Evolutionary conservation across 1,140 invertebrate genomes (phyloP), one percentile per base, ranked within the genome.

Genomic region (Conus betulinus): DNA sequence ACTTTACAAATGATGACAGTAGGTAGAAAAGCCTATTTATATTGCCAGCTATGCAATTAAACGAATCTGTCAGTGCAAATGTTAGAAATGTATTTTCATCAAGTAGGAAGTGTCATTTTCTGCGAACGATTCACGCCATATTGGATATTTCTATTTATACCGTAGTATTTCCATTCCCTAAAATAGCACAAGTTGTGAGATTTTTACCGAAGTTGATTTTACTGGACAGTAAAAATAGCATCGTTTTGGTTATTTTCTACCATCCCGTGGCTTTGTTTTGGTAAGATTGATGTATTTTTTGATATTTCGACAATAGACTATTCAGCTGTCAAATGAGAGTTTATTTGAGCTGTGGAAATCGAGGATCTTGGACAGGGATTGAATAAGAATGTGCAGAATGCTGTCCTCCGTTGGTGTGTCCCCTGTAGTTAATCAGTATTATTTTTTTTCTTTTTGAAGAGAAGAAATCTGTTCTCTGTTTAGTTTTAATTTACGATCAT

Each of bases 141-240:
- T 91, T 93, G 91, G 90, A 91, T 88, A 89, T 90, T 89, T 91
- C 92, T 93, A 93, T 92, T 91, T 91, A 91, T 93, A 93, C 92
- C 91, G 89, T 88, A 83, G 91, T 91, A 93, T 94, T 94, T 93
- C 93, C 93, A 91, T 91, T 91, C 91, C 93, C 88, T 87, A 94
- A 94, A 94, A 94, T 94, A 94, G 93, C 90, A 91, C 93, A 90
- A 91, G 87, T 91, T 91, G 89, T 86, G 90, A 91, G 90, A 90
- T 91, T 92, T 91, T 92, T 90, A 89, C 89, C 86, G 89, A 91
- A 88, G 89, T 90, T 92, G 88, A 94, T 93, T 92, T 92, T 92
- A 94, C 93, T 94, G 93, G 93, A 91, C 91, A 94, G 92, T 94
- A 94, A 93, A 94, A 94, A 94, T 94, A 94, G 93, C 90, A 92